A percentile compares a stretch with the other conserved stretches of the same genome.
phyloP scores from a whole-genome alignment of 2,113 vertebrate species.

The Origma solitaria region DNA sequence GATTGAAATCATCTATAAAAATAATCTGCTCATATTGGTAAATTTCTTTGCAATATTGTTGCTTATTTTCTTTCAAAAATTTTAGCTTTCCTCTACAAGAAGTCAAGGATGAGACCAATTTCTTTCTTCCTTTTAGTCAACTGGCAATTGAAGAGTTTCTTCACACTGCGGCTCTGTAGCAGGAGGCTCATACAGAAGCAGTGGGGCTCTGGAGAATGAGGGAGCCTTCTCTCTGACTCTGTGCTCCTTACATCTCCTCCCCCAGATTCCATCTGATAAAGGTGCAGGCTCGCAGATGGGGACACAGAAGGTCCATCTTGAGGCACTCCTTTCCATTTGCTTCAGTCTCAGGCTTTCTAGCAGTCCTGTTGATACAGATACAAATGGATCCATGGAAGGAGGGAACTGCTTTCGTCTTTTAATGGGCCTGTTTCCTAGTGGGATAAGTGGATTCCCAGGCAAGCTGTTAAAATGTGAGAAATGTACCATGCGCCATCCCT shows the following conservation, averaged over 20 bases:
- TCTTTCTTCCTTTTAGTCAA: background rate
- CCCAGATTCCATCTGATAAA: background rate
- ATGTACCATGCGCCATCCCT: background rate
- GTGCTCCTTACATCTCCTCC: background rate
- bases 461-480: background rate
- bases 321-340: background rate
- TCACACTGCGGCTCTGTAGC: background rate
- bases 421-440: background rate
- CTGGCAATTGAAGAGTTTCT: background rate
- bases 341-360: background rate
- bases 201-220: background rate
- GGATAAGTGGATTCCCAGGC: background rate
- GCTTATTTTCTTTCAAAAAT: background rate
- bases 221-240: background rate
- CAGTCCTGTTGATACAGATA: accelerated
- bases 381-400: background rate
- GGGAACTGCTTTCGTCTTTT: background rate
- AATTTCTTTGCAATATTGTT: background rate
- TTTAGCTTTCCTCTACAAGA: background rate
- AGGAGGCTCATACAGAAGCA: background rate
- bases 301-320: background rate
- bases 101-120: background rate
- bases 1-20: background rate
- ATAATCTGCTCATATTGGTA: accelerated
- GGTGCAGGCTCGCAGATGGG: background rate